Conservation (phyloP, 2,888 invertebrate genomes). For the Idaea straminata region DNA sequence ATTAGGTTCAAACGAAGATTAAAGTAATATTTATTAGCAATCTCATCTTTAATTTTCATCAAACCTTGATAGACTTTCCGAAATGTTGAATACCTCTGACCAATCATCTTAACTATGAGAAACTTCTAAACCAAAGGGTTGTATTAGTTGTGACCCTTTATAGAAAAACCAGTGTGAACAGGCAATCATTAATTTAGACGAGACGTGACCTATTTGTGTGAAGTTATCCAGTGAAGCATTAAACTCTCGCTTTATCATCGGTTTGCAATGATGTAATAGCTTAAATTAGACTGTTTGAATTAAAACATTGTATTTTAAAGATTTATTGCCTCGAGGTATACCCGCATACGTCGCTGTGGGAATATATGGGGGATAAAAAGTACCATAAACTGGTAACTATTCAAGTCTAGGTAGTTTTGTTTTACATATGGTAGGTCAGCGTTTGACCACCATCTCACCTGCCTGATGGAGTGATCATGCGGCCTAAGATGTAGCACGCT, state of each 20-base stretch:
- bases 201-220: background rate
- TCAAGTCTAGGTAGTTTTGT: too few species aligned
- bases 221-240: constrained; percentile 5
- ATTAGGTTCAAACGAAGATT: too few species aligned
- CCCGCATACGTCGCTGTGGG: too few species aligned
- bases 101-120: constrained; percentile 28
- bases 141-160: constrained; percentile 18
- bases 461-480: too few species aligned
- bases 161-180: constrained; percentile 13
- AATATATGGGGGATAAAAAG: too few species aligned
- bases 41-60: background rate
- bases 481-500: too few species aligned
- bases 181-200: constrained; percentile 7
- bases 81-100: constrained; percentile 22
- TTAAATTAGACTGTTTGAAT: background rate
- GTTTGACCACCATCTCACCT: too few species aligned
- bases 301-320: background rate
- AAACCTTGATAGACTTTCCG: background rate
- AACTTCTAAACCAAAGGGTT: constrained; percentile 31
- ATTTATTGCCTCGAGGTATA: background rate
- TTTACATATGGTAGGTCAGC: too few species aligned
- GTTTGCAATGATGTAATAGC: background rate
- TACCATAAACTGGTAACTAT: too few species aligned
- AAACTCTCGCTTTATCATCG: background rate
- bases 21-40: too few species aligned